Conservation (phyloP, 2,888 invertebrate genomes). For the Drosophila peninsularis region DNA sequence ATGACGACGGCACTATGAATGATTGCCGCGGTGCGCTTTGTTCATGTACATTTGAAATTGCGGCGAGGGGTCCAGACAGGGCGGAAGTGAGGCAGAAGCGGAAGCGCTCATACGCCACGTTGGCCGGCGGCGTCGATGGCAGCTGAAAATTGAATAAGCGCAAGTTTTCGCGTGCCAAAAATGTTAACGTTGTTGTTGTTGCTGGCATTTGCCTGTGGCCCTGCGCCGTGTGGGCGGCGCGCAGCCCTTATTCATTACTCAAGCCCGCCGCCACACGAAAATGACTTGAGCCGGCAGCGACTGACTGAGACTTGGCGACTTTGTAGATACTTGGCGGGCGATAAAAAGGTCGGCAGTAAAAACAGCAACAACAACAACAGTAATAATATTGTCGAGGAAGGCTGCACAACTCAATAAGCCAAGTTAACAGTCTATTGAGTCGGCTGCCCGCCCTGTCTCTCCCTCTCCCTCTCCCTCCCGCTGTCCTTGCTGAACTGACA, state of each 20-base stretch:
- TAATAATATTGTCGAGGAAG: conserved; percentile 14
- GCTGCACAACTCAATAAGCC: conserved; percentile 75
- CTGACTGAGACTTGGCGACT: conserved; percentile 56
- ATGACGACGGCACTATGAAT: conserved; percentile 71
- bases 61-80: conserved; percentile 51
- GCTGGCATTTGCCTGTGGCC: conserved; percentile 15
- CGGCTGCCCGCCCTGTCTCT: conserved; percentile 4
- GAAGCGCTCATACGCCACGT: conserved; percentile 76
- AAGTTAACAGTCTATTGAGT: conserved; percentile 78
- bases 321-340: conserved; percentile 75
- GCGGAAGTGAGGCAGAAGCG: conserved; percentile 69
- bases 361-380: conserved; percentile 37
- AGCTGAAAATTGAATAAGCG: conserved; percentile 78
- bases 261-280: conserved; percentile 69
- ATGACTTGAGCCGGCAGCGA: conserved; percentile 62
- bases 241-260: conserved; percentile 69
- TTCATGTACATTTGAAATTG: conserved; percentile 72
- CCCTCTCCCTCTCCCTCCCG: background rate
- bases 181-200: conserved; percentile 23
- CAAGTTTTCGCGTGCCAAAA: conserved; percentile 79
- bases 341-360: conserved; percentile 70
- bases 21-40: conserved; percentile 75
- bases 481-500: conserved; percentile 72
- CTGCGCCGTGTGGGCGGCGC: conserved; percentile 28
- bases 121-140: conserved; percentile 52